Conservation (phyloP, 2,113 vertebrate genomes). For the Strix aluco region DNA sequence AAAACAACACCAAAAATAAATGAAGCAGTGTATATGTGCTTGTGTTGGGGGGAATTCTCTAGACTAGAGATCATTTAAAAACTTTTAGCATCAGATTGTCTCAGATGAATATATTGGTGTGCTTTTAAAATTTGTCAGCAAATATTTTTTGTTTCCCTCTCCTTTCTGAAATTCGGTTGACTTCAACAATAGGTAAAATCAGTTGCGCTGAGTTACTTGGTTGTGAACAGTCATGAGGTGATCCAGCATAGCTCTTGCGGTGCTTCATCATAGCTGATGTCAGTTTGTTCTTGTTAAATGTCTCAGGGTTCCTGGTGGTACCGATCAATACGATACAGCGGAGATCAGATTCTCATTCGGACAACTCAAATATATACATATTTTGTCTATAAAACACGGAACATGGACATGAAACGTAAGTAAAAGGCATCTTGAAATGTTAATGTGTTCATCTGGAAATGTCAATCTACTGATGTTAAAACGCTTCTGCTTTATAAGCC, state of each 20-base stretch:
- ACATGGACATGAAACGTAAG: conserved; percentile 99
- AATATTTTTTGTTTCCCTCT: background rate
- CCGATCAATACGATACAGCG: conserved; percentile 96
- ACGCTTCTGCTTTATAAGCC: background rate
- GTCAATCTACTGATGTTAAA: background rate
- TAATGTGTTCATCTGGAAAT: background rate
- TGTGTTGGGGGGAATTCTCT: background rate
- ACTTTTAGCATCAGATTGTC: background rate
- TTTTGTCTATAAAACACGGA: conserved; percentile 97
- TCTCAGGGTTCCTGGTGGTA: conserved; percentile 99
- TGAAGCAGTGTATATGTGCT: background rate
- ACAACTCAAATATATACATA: conserved; percentile 98
- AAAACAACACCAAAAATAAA: background rate
- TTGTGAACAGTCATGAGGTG: background rate
- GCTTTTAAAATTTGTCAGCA: background rate
- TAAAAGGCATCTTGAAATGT: conserved; percentile 20
- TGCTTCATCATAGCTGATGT: background rate
- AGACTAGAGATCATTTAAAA: background rate
- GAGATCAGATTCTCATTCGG: conserved; percentile 98
- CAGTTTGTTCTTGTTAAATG: background rate
- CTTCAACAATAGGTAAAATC: background rate
- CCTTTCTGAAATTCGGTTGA: background rate
- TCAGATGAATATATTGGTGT: background rate
- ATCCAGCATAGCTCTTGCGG: background rate
- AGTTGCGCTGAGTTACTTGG: background rate